Conservation (phyloP, 2,888 invertebrate genomes). For the Phyto melanocephala region DNA sequence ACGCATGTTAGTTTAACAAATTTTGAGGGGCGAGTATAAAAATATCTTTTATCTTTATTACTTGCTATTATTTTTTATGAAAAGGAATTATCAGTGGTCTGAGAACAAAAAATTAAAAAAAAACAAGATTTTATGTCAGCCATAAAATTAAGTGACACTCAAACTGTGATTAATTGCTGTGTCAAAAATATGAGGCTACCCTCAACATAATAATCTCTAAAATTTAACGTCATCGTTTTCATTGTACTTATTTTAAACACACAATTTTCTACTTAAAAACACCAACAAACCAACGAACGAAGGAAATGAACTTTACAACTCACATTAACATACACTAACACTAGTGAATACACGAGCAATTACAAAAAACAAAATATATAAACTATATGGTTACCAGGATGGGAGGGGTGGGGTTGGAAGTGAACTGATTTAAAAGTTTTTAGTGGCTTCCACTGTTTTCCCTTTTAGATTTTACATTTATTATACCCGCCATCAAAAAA, state of each 20-base stretch:
- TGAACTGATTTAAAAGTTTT: slow-evolving; percentile 44
- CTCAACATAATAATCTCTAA: slow-evolving; percentile 64
- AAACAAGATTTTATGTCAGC: slow-evolving; percentile 57
- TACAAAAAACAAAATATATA: neutral
- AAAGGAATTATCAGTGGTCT: neutral
- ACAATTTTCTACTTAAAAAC: neutral
- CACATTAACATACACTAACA: neutral
- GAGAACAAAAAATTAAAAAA: neutral
- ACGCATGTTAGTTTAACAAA: slow-evolving; percentile 2
- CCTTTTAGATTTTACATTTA: neutral
- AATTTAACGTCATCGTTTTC: slow-evolving; percentile 46
- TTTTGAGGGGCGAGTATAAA: neutral
- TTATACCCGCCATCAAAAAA: too few relatives aligned
- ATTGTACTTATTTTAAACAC: neutral
- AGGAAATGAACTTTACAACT: neutral
- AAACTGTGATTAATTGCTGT: slow-evolving; percentile 66
- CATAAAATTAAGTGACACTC: slow-evolving; percentile 67
- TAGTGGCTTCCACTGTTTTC: neutral
- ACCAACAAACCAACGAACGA: neutral
- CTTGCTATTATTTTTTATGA: slow-evolving; percentile 2
- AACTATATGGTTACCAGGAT: slow-evolving; percentile 19
- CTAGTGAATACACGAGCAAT: neutral
- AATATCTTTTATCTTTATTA: slow-evolving; percentile 30
- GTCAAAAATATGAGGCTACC: slow-evolving; percentile 47
- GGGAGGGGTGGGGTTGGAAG: slow-evolving; percentile 9